Base-by-base conservation (phyloP, 2,888 invertebrate genomes). In the Dioctria rufipes region DNA sequence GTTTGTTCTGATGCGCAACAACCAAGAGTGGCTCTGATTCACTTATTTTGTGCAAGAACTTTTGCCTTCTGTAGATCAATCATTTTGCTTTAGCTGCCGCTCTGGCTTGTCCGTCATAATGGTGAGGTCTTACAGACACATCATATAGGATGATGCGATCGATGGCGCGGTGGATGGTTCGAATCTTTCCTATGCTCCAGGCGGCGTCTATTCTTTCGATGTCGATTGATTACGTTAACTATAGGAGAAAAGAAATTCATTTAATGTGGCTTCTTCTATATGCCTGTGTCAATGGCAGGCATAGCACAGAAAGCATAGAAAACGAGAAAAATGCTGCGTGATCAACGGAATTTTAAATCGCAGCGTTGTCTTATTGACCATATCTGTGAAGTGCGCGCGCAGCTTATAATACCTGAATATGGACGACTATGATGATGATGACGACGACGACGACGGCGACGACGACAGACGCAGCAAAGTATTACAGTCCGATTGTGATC, bases 261-360 rank as follows among this genome's bases (percentile, higher is more conserved):
- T 25, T 69, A 25, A 69, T 69, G 51, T 6, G 51, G 69, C 69
- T 39, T 8, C 67, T 6, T 0, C 43, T 43, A 39, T 37, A 39
- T 46, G 25, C 46, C 46, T 37, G 8, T 63, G 37, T 25, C 46
- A 43, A 43, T 9, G 37, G 37, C 46, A 46, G 37, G 37, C 46
- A 46, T n/a, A 25, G 67, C 8, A 39, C 61, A 8, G 49, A 46
- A 43, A 25, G 37, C 54, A 39, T 39, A 51, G 51, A 69, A 69
- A 69, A 69, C 69, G 54, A 69, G 51, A 49, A 67, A 69, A 69
- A 69, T 69, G 51, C 69, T n/a, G 42, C 51, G 69, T 69, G 69
- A 69, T 51, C 69, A 69, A 69, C 37, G 69, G 69, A 69, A 69
- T 69, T 69, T 51, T 39, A 69, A 69, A 69, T 51, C 39, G 69